These are phyloP conservation scores for Mechanitis mazaeus DNA, from an alignment of 2,888 invertebrate species.

Conservation along the genomic window DNA sequence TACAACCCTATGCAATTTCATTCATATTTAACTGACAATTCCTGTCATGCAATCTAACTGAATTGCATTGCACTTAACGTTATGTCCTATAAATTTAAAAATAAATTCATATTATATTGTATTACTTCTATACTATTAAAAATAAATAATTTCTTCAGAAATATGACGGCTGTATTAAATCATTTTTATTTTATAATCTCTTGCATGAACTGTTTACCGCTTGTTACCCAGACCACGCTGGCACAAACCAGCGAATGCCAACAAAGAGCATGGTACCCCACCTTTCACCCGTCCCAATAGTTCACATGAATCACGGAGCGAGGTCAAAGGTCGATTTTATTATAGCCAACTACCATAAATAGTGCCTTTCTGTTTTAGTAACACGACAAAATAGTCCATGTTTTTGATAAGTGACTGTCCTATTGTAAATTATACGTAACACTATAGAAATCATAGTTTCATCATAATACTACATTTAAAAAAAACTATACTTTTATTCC, in stretches of 20 bases:
- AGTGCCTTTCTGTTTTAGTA: slow-evolving; percentile 13
- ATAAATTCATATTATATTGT: too few relatives aligned
- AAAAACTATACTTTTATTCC: too few relatives aligned
- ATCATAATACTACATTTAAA: too few relatives aligned
- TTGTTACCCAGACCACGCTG: slow-evolving; percentile 15
- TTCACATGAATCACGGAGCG: slow-evolving; percentile 54
- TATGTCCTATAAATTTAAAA: too few relatives aligned
- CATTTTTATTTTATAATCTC: not conserved
- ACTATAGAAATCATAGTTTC: too few relatives aligned
- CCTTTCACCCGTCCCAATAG: slow-evolving; percentile 61
- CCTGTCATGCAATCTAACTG: not conserved
- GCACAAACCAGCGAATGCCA: slow-evolving; percentile 16
- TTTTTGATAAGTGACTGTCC: slow-evolving; percentile 6
- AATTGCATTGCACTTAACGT: too few relatives aligned
- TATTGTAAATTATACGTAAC: too few relatives aligned
- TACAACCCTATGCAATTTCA: slow-evolving; percentile 20
- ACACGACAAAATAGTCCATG: slow-evolving; percentile 7
- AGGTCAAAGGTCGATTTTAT: slow-evolving; percentile 56
- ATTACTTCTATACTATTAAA: not conserved
- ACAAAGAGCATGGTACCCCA: slow-evolving; percentile 37
- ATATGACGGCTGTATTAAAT: not conserved
- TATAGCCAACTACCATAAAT: slow-evolving; percentile 27
- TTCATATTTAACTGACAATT: not conserved
- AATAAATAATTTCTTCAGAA: not conserved
- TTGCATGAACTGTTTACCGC: slow-evolving; percentile 3